Base-by-base conservation (phyloP, 2,113 vertebrate genomes). In the Nanger granti region DNA sequence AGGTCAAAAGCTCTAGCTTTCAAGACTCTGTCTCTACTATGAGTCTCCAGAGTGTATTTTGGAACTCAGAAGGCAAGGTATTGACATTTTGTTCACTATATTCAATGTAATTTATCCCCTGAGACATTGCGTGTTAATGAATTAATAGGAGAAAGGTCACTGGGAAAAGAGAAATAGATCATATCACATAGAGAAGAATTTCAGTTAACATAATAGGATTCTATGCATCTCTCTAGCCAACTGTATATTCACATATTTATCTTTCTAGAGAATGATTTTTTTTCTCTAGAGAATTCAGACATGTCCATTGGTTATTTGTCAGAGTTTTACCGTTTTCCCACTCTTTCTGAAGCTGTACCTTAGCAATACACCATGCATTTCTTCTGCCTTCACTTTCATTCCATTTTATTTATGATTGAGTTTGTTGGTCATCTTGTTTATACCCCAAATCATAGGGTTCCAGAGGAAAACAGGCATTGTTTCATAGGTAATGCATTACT, bases 1-100 rank as follows among this genome's bases (percentile, higher is more conserved):
- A 91, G 57, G 80, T 96, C 88, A 96, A 93, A 96, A 94, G 18
- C 34, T n/a, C 79, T 84, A 3, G 34, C 8, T 93, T 98, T 96
- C 52, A 13, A 96, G 52, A 91, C 88, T 92, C n/a, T 89, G 76
- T 87, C 49, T 85, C n/a, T 92, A 73, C 57, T 95, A 55, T 92
- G 73, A 94, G 86, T 93, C 95, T 94, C 92, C 76, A 60, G 92
- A 96, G 88, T 47, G 60, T 91, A 89, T 89, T 95, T 95, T 86
- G 41, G 54, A 95, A 73, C 52, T 94, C 66, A 96, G 80, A 96
- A 92, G 69, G 44, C 85, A 96, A 94, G 7, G 13, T 95, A 97
- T 57, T 94, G 91, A 88, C 52, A 96, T 95, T 94, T 89, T 82
- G 62, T 97, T 41, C 29, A 76, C 44, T 91, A 12, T 66, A 83